Evolutionary conservation across 2,888 invertebrate genomes (phyloP).

Genomic region (Folsomia manolachei): DNA sequence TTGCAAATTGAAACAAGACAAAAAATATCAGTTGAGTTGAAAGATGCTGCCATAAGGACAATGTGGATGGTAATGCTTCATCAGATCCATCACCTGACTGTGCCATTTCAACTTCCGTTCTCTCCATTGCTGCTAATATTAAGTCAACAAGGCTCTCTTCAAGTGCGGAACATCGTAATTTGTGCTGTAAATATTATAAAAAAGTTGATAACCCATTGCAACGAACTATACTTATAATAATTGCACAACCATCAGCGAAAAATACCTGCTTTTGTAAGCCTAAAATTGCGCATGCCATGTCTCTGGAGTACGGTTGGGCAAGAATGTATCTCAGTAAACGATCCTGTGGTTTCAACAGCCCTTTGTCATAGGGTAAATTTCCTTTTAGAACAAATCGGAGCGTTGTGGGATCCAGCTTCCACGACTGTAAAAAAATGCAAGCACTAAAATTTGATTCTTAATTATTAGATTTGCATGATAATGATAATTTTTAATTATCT

Average conservation of each 20-base stretch:
- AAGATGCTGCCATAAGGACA: conserved; percentile 88
- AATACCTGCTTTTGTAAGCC: conserved; percentile 83
- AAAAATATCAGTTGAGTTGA: conserved; percentile 88
- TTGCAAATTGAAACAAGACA: conserved; percentile 88
- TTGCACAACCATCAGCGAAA: conserved; percentile 12
- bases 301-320: conserved; percentile 91
- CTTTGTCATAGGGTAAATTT: conserved; percentile 84
- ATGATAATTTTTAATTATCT: too few species aligned
- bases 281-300: conserved; percentile 93
- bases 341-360: conserved; percentile 83
- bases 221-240: not conserved
- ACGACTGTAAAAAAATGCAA: too few species aligned
- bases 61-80: conserved; percentile 63
- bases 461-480: too few species aligned
- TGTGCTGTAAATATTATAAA: conserved; percentile 61
- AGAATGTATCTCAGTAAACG: conserved; percentile 81
- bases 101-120: conserved; percentile 65
- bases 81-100: conserved; percentile 58
- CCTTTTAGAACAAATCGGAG: conserved; percentile 68
- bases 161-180: conserved; percentile 79
- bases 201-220: not conserved
- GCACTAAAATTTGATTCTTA: too few species aligned
- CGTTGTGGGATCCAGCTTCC: conserved; percentile 87
- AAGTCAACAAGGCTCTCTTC: conserved; percentile 91
- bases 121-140: conserved; percentile 87